Conservation (phyloP, 2,888 invertebrate genomes). For the Meiosimyza decipiens region DNA sequence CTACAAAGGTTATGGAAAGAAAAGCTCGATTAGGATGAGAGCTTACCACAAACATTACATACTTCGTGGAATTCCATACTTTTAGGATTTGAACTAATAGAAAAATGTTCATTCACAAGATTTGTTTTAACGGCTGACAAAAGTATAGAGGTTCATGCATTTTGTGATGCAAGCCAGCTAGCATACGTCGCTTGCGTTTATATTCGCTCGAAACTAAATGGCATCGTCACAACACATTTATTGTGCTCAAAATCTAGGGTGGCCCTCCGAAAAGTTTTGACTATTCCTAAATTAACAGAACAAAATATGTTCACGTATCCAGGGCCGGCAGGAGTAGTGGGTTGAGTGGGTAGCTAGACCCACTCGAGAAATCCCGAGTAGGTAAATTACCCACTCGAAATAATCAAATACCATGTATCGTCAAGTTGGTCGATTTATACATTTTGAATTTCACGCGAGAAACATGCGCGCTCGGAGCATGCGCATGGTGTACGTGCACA, state of each 20-base stretch:
- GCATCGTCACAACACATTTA: neutral
- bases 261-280: conserved; percentile 30
- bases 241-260: conserved; percentile 33
- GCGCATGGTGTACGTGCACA: too few species aligned
- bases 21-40: conserved; percentile 24
- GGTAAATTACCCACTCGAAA: too few species aligned
- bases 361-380: too few species aligned
- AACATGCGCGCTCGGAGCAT: too few species aligned
- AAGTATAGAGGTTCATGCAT: conserved; percentile 30
- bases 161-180: conserved; percentile 6
- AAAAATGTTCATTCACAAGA: conserved; percentile 30
- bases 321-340: too few species aligned
- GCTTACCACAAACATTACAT: conserved; percentile 14
- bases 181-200: too few species aligned
- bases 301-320: neutral
- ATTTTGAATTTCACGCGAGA: too few species aligned
- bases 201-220: conserved; percentile 10
- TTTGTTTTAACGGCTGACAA: conserved; percentile 12
- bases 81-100: conserved; percentile 1
- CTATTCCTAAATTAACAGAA: conserved; percentile 40
- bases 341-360: too few species aligned
- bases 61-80: conserved; percentile 4
- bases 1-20: conserved; percentile 35
- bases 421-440: too few species aligned
- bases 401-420: too few species aligned